Evolutionary conservation across 2,888 invertebrate genomes (phyloP), one percentile per base, ranked within the genome.

Genomic region (Acrobasis suavella): DNA sequence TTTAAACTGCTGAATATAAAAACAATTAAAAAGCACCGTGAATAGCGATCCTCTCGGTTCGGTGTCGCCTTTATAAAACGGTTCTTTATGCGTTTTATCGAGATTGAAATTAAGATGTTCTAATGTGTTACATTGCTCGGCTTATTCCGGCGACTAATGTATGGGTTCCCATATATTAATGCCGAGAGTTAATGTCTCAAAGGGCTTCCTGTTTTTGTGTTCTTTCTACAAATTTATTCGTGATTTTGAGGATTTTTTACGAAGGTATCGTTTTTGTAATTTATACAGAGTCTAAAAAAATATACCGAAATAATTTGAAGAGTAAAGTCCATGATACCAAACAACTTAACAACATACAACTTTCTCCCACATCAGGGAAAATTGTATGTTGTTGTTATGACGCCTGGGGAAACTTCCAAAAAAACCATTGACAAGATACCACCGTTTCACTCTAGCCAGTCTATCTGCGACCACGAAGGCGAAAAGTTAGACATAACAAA

Each of bases 71-170:
- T 82, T 81, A 82, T 85, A 84, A 87, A 84, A 79, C 81, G 77
- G 80, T 84, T 85, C 83, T 86, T 87, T 87, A 87, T 85, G 85
- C 77, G 71, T 85, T 85, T 85, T 84, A 85, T 82, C 81, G 82
- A 81, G 86, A 88, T 87, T 86, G 86, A 87, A 88, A 89, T 89
- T 85, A 88, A 89, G 88, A 87, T 83, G 84, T 88, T 85, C 80
- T 81, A 84, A 85, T 82, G 81, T 83, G 82, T 81, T 76, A 79
- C 77, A 77, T 75, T 75, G 66, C 66, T 65, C 66, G 62, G 59
- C 65, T 64, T 64, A 66, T 64, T 64, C 55, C 65, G 62, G 60
- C 61, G 62, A 56, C 67, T 72, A 71, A 69, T 67, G 71, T 67
- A 67, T 65, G 66, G 69, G 68, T 67, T 71, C 70, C 68, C 66